Conservation (phyloP, 2,797 vertebrate genomes). For the Myiotriccus ornatus region DNA sequence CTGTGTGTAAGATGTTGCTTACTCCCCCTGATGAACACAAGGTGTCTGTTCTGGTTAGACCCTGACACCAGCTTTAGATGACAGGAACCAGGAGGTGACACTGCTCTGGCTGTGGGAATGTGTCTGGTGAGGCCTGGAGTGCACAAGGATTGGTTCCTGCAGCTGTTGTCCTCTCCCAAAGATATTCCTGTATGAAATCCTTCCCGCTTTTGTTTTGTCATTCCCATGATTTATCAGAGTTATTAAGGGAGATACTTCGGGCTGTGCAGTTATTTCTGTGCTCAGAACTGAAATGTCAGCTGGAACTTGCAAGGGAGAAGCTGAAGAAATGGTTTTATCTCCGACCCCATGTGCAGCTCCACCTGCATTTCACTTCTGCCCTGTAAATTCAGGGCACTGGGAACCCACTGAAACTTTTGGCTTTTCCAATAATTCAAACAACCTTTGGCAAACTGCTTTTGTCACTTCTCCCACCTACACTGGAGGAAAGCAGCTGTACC, state of each 20-base stretch:
- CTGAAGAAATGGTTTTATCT: background rate
- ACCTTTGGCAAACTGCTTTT: background rate
- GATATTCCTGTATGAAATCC: background rate
- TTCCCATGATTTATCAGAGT: background rate
- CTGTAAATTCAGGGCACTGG: background rate
- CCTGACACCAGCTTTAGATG: background rate
- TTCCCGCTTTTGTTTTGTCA: background rate
- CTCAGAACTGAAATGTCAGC: background rate
- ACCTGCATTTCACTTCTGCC: background rate
- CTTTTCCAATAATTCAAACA: background rate
- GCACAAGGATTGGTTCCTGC: background rate
- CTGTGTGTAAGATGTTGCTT: background rate
- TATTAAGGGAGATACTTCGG: background rate
- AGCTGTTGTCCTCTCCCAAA: background rate
- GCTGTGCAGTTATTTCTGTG: background rate
- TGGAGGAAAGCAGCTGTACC: background rate
- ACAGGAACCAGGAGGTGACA: background rate
- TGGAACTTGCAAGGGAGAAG: background rate
- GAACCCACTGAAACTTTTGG: background rate
- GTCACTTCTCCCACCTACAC: background rate
- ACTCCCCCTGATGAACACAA: background rate
- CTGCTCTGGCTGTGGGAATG: background rate
- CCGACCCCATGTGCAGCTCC: background rate
- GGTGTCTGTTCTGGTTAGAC: background rate
- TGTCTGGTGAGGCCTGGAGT: background rate